phyloP scores from a whole-genome alignment of 2,113 vertebrate genomes.

The Mirounga angustirostris region DNA sequence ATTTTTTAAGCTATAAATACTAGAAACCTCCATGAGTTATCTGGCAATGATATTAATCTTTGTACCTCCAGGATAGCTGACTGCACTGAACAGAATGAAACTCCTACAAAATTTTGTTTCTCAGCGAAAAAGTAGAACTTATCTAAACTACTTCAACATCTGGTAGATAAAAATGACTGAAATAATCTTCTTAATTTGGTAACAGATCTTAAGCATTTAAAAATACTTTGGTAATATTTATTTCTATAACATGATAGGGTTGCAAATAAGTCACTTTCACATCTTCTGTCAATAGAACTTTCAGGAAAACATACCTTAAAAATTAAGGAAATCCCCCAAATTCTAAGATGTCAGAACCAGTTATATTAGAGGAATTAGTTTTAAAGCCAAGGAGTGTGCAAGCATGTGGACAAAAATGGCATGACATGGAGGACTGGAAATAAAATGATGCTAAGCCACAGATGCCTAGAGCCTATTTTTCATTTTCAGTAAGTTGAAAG shows the following conservation, averaged over 20 bases:
- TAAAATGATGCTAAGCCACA: conserved; percentile 17
- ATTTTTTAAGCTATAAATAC: conserved; percentile 32
- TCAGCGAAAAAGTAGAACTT: background rate
- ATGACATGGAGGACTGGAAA: background rate
- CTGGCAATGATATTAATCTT: background rate
- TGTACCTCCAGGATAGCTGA: background rate
- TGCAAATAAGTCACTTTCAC: conserved; percentile 15
- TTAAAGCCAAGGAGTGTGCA: background rate
- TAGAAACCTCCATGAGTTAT: background rate
- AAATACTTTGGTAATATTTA: background rate
- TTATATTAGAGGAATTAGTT: conserved; percentile 9
- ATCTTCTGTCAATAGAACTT: background rate
- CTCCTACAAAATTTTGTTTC: background rate
- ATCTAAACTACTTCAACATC: conserved; percentile 2
- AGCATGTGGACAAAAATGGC: background rate
- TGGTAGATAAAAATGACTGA: background rate
- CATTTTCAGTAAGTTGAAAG: conserved; percentile 35
- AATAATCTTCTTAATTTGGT: background rate
- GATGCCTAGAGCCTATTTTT: conserved; percentile 7
- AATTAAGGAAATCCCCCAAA: background rate
- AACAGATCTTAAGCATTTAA: background rate
- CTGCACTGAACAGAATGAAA: background rate
- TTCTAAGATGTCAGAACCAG: background rate
- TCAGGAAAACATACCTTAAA: background rate
- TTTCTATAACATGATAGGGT: background rate